These are phyloP conservation scores for Pongo abelii DNA, from an alignment of 2,113 vertebrate genomes.

Conservation along the genomic window DNA sequence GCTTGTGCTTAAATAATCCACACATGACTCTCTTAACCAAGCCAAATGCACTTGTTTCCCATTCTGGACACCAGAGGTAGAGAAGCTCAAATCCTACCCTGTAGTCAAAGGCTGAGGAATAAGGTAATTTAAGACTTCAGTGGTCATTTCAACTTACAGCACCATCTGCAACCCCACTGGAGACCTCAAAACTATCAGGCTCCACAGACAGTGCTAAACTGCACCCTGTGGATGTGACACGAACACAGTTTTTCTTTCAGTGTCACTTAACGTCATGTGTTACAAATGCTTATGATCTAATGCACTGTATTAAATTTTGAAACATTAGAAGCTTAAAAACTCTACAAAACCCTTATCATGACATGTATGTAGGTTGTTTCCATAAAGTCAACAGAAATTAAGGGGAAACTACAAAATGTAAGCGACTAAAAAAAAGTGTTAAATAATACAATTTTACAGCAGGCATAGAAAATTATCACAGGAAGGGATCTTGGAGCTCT, in stretches of 20 bases:
- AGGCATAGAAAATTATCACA: not conserved
- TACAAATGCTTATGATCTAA: not conserved
- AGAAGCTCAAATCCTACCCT: not conserved
- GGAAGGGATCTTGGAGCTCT: not conserved
- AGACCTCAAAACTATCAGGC: not conserved
- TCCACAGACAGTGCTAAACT: not conserved
- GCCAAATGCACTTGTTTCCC: not conserved
- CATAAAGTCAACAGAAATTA: not conserved
- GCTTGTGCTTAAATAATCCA: not conserved
- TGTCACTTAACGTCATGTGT: not conserved
- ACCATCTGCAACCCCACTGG: not conserved
- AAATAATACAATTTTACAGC: not conserved
- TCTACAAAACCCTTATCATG: not conserved
- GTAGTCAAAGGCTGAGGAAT: not conserved
- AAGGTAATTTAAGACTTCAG: not conserved
- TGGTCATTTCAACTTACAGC: not conserved
- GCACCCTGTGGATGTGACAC: not conserved
- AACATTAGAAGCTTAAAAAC: not conserved
- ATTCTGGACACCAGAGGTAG: not conserved
- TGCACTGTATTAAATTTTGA: not conserved
- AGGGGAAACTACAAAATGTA: not conserved
- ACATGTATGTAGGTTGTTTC: not conserved
- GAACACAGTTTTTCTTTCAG: not conserved
- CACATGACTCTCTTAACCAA: not conserved
- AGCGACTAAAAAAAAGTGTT: not conserved